Evolutionary conservation across 2,888 invertebrate genomes (phyloP), one percentile per base, ranked within the genome.

Genomic region (Boloria euphrosyne): DNA sequence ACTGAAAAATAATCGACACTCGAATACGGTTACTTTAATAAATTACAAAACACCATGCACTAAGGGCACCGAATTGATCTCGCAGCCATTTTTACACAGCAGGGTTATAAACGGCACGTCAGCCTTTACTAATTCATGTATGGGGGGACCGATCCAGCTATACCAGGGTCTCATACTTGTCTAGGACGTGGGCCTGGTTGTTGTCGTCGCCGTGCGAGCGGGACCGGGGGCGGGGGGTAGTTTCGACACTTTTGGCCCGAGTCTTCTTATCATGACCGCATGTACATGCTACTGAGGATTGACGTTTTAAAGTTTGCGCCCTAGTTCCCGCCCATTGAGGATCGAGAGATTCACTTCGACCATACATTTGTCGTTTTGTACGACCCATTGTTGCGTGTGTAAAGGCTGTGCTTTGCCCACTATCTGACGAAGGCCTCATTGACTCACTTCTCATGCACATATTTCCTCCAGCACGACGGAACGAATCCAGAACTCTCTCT

Each of bases 81-180:
- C 69, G 70, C 71, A 67, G 61, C 68, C 59, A 52, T 61, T 59
- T 65, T 72, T 74, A 67, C 7, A n/a, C 47, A 49, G 38, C 58
- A 13, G 70, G 58, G 27, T 63, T 69, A 70, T 55, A 73, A 68
- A 73, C 10, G 51, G 50, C 17, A 27, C 49, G 53, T 51, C 66
- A 69, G 65, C 62, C 69, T 38, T 50, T 78, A 77, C 75, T 71
- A 69, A 74, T 54, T 54, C 75, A 75, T 76, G 78, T 77, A 76
- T 75, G 78, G 75, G 79, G 71, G 74, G 69, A 68, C 70, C 70
- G 67, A 67, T 67, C 59, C 57, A 62, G 58, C 80, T 88, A 92
- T 53, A 93, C 92, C 66, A 93, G 86, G 18, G 93, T 93, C 74
- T 93, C 93, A 72, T 93, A 93, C 77, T 93, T 93, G 73, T 93